Conservation (phyloP, 2,113 vertebrate genomes). For the Myodes glareolus region DNA sequence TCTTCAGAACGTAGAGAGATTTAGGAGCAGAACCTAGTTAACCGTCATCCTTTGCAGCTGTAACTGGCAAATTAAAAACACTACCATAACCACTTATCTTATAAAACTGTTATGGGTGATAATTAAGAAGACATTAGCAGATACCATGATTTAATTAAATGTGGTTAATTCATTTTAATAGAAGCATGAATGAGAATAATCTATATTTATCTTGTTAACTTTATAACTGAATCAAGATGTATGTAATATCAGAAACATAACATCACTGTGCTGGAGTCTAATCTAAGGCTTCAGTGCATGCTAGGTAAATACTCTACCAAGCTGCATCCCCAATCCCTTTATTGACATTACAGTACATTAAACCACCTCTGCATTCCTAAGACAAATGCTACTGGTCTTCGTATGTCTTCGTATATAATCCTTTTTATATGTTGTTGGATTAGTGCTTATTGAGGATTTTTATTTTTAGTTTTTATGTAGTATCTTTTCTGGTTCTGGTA, state of each 20-base stretch:
- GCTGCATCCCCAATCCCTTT: background rate
- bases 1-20: conserved; percentile 17
- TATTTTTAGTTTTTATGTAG: background rate
- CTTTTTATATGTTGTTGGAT: conserved; percentile 34
- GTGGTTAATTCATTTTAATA: background rate
- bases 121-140: background rate
- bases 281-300: background rate
- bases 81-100: background rate
- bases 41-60: background rate
- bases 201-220: background rate
- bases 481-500: background rate
- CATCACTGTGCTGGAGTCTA: background rate
- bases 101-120: background rate
- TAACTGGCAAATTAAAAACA: conserved; percentile 34
- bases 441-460: conserved; percentile 21
- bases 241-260: conserved; percentile 27
- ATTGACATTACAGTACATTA: conserved; percentile 4
- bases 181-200: background rate
- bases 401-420: background rate
- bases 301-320: background rate
- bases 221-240: conserved; percentile 29
- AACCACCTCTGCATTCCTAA: background rate
- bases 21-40: background rate
- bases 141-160: conserved; percentile 43
- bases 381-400: background rate